Evolutionary conservation across 2,888 invertebrate species (phyloP).

Genomic region (Gasteruption jaculator): DNA sequence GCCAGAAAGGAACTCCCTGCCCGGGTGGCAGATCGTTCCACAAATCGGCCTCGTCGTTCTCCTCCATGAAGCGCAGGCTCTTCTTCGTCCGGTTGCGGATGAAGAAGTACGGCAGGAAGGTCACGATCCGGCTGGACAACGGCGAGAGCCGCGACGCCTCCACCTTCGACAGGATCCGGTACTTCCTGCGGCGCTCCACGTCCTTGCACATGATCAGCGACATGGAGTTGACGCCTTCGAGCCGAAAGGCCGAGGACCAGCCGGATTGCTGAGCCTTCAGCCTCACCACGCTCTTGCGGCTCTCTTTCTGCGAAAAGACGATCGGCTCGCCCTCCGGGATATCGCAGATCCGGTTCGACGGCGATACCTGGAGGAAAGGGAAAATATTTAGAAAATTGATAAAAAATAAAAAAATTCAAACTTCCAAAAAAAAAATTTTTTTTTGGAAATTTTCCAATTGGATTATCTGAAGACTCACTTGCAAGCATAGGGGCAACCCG

Average conservation of each 20-base stretch:
- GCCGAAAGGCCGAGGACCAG: conserved; percentile 62
- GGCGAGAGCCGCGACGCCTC: conserved; percentile 69
- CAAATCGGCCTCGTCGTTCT: conserved; percentile 77
- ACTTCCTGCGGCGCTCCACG: conserved; percentile 67
- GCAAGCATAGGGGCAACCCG: conserved; percentile 74
- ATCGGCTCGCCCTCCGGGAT: conserved; percentile 62
- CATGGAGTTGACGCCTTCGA: conserved; percentile 70
- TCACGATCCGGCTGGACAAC: conserved; percentile 73
- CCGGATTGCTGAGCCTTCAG: conserved; percentile 61
- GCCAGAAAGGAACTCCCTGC: conserved; percentile 75
- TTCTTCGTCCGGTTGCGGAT: conserved; percentile 68
- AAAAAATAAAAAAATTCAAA: not conserved
- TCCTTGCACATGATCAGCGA: conserved; percentile 72
- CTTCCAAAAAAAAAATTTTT: no score
- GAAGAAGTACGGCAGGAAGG: conserved; percentile 74
- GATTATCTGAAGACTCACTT: conserved; percentile 60
- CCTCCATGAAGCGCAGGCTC: conserved; percentile 71
- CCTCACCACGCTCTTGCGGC: conserved; percentile 55
- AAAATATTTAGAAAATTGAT: no score
- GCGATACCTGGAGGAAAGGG: conserved; percentile 55
- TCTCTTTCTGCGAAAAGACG: conserved; percentile 62
- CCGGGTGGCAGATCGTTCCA: conserved; percentile 73
- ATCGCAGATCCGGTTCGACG: conserved; percentile 60
- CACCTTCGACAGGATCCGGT: conserved; percentile 68
- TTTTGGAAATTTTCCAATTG: no score